Percentiles rank a stretch among this genome's conserved stretches.
Evolutionary conservation across 2,888 invertebrate genomes (phyloP).

Genomic region (Bugula neritina): DNA sequence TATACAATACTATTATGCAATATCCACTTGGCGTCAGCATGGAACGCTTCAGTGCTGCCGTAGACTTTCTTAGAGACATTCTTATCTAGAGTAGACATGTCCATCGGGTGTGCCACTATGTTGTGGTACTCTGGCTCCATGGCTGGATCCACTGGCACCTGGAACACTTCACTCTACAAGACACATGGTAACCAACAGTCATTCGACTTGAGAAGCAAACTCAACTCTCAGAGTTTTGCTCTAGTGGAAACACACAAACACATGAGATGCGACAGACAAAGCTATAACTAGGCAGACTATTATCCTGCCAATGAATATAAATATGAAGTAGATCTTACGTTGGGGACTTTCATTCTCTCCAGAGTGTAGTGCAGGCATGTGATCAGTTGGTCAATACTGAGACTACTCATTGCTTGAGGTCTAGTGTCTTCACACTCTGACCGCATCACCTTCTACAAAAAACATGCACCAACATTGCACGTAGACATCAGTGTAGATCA

Average conservation of each 20-base stretch:
- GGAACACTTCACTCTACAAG: slow-evolving; percentile 70
- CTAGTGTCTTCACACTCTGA: slow-evolving; percentile 50
- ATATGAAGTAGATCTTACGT: too few relatives aligned
- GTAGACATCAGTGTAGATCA: too few relatives aligned
- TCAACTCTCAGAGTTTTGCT: too few relatives aligned
- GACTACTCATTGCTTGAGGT: slow-evolving; percentile 67
- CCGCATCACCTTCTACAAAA: slow-evolving; percentile 44
- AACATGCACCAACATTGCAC: too few relatives aligned
- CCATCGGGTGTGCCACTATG: slow-evolving; percentile 81
- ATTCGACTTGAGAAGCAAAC: too few relatives aligned
- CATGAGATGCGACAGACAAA: too few relatives aligned
- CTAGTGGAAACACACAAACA: too few relatives aligned
- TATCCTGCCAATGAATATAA: too few relatives aligned
- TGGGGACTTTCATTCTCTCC: slow-evolving; percentile 73
- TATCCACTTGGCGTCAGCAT: slow-evolving; percentile 87
- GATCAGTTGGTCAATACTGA: slow-evolving; percentile 69
- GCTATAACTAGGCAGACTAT: too few relatives aligned
- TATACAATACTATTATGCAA: slow-evolving; percentile 85
- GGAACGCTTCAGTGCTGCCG: slow-evolving; percentile 80
- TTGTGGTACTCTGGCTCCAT: slow-evolving; percentile 72
- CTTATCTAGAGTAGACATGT: slow-evolving; percentile 67
- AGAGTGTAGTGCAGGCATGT: slow-evolving; percentile 73
- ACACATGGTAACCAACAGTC: too few relatives aligned
- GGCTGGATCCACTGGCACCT: slow-evolving; percentile 66
- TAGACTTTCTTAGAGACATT: slow-evolving; percentile 72